Evolutionary conservation across 2,888 invertebrate genomes (phyloP), one percentile per base, ranked within the genome.

Genomic region (Heliconius charithonia): DNA sequence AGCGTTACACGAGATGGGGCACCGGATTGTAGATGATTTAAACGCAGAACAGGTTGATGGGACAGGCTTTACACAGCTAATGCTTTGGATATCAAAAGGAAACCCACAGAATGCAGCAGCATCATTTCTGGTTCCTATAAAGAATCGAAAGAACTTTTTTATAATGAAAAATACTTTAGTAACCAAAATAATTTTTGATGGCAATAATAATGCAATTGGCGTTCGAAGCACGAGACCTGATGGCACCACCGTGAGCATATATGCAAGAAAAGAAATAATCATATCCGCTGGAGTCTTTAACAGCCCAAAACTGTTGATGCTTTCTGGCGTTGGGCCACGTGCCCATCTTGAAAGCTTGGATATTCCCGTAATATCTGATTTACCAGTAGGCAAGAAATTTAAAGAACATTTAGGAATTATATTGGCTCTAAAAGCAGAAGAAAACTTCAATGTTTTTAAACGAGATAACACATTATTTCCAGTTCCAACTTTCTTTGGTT

Each of bases 261-360:
- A 82, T 51, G 91, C 89, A 2, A 89, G 78, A 22, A 94, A 90
- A 82, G 95, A 96, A 83, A 87, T 95, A 0, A 92, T 95, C 59
- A 62, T 95, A 19, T 91, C 93, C 2, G 93, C 92, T 0, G 95
- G 95, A 4, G 85, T 89, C 7, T 87, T 95, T n/a, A 92, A 93
- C 77, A 90, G 94, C 0, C 94, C 95, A 0, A 91, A 95, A 81
- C 82, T 95, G 0, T 85, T 95, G 2, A 92, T 95, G 90, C 83
- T 95, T 0, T 95, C 95, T 0, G 95, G 95, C 2, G 83, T 95
- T 3, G 95, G 95, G 2, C 95, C 95, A 0, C 83, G 81, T 67
- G 79, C 88, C 0, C 90, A 94, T 69, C 83, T 95, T 4, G 45
- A 83, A 9, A 81, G 84, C 9, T 84, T 90, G 1, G 85, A 86